A percentile compares a stretch with the other conserved stretches of the same genome.
These are phyloP conservation scores for Nebria salina DNA, from an alignment of 2,888 invertebrate genomes.

Conservation along the genomic window DNA sequence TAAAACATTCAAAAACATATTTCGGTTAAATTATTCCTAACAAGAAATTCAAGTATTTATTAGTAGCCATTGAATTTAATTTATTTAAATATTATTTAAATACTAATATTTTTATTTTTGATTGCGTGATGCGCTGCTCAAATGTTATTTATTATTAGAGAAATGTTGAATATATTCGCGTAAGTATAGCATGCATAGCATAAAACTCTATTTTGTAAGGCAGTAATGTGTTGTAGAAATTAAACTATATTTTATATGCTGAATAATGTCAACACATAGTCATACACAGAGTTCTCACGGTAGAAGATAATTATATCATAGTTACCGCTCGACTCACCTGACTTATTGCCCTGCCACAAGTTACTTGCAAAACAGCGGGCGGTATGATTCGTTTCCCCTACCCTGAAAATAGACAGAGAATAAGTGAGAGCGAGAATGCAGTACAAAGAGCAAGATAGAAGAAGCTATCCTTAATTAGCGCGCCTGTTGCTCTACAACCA, in stretches of 20 bases:
- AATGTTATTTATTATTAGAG: too few relatives aligned
- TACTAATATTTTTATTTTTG: too few relatives aligned
- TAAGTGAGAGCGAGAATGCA: neutral
- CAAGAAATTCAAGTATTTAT: too few relatives aligned
- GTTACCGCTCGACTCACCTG: neutral
- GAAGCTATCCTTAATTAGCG: neutral
- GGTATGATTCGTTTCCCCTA: neutral
- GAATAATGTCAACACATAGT: slow-evolving; percentile 1
- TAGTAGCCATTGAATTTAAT: too few relatives aligned
- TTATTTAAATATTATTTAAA: too few relatives aligned
- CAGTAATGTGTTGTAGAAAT: neutral
- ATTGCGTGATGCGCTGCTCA: too few relatives aligned
- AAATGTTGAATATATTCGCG: neutral
- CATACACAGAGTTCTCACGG: neutral
- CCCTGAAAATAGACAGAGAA: neutral
- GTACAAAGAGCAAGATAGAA: neutral
- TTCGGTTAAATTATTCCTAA: too few relatives aligned
- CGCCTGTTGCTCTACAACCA: neutral
- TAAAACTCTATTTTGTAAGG: neutral
- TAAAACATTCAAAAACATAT: too few relatives aligned
- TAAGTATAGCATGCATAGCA: neutral
- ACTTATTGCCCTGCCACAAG: neutral
- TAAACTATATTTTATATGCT: neutral
- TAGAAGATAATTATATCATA: neutral
- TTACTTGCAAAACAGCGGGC: neutral